A percentile compares a stretch with the other conserved stretches of the same genome.
phyloP scores from a whole-genome alignment of 2,797 vertebrate genomes.

The Alauda arvensis region DNA sequence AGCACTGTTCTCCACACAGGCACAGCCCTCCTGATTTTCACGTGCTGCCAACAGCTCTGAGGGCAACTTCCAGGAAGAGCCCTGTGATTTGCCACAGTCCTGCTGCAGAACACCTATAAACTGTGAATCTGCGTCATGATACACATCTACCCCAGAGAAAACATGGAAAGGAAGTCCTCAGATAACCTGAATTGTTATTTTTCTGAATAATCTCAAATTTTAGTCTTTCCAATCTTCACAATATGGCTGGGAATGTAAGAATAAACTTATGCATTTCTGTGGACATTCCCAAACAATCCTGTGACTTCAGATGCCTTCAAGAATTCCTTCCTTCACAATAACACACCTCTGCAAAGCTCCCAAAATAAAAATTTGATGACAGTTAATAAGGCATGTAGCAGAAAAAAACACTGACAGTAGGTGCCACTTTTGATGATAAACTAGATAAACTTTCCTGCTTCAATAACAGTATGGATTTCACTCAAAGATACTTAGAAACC shows the following conservation, averaged over 20 bases:
- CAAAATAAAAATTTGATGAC: background rate
- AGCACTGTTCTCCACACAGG: background rate
- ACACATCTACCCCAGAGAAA: background rate
- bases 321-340: background rate
- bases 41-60: rapidly evolving
- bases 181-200: background rate
- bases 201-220: background rate
- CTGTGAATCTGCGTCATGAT: rapidly evolving
- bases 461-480: background rate
- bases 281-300: background rate
- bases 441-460: background rate
- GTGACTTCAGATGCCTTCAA: background rate
- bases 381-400: background rate
- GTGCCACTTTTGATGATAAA: background rate
- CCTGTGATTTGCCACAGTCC: background rate
- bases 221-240: background rate
- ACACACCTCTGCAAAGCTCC: background rate
- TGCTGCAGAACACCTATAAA: background rate
- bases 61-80: background rate
- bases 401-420: background rate
- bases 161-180: background rate
- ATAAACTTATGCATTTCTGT: rapidly evolving
- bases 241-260: too few relatives aligned
- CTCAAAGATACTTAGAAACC: background rate
- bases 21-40: background rate